These are phyloP conservation scores for Agrenia bidenticulata DNA, from an alignment of 2,888 invertebrate species.

Conservation along the genomic window DNA sequence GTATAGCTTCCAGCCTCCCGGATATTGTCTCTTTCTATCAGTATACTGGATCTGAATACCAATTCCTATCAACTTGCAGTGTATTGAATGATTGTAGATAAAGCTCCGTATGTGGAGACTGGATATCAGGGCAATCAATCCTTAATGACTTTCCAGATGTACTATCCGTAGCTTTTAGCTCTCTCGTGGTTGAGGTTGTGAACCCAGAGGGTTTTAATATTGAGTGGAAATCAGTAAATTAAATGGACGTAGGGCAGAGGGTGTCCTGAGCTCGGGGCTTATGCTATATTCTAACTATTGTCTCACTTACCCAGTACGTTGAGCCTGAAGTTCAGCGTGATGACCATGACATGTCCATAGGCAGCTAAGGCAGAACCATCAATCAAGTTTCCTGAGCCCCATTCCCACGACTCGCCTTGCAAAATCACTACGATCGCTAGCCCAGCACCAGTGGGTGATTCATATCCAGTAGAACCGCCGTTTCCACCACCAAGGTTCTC, in stretches of 20 bases:
- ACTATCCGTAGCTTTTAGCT: no score
- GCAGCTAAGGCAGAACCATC: slow-evolving; percentile 90
- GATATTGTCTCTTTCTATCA: no score
- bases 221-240: neutral
- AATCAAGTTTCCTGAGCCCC: slow-evolving; percentile 96
- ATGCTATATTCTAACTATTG: neutral
- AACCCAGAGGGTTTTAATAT: no score
- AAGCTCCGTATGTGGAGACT: no score
- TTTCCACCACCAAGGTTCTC: slow-evolving; percentile 24
- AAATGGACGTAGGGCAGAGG: neutral
- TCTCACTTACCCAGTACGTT: slow-evolving; percentile 71
- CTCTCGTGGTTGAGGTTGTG: no score
- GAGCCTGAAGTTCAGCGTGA: slow-evolving; percentile 79
- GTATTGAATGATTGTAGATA: no score
- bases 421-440: slow-evolving; percentile 75
- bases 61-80: no score
- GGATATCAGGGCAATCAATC: no score
- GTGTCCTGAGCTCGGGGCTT: neutral
- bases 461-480: slow-evolving; percentile 1
- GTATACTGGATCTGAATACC: no score
- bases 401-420: slow-evolving; percentile 94
- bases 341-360: slow-evolving; percentile 81
- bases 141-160: no score
- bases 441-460: slow-evolving; percentile 27
- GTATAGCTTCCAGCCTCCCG: no score